Evolutionary conservation across 1,140 invertebrate species (phyloP), one percentile per base, ranked within the genome.

Genomic region (Caenorhabditis tropicalis): DNA sequence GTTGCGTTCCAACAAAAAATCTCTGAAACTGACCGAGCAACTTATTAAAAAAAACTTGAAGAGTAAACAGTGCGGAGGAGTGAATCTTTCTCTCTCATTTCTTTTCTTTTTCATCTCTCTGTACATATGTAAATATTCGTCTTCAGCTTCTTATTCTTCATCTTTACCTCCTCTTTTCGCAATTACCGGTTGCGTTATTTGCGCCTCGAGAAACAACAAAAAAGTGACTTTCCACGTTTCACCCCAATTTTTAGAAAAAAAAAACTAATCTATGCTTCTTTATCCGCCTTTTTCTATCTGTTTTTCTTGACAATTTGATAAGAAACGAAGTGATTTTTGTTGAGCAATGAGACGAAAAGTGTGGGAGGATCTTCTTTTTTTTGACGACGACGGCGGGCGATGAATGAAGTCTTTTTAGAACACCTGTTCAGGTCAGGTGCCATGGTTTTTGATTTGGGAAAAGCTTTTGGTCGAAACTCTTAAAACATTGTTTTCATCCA

Each of bases 181-280:
- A 74, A 74, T 74, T 74, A 74, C 65, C 65, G 65, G 65, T 74
- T 74, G 65, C 36, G 65, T 43, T 74, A 74, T 74, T 74, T 74
- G 65, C 65, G 36, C 65, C 36, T 74, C 65, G 65, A 74, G 65
- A 74, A 74, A 74, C 65, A 74, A 36, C 36, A 39, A 74, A 74
- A 70, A 74, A 43, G 29, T 43, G 65, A 74, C 65, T 74, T 74
- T 74, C 43, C 36, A 27, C 65, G 43, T 74, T 74, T 74, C 36
- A 36, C 36, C 65, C 31, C 29, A 65, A 2, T 24, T 74, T 74
- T 74, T 74, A 7, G 43, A 10, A 12, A n/a, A 10, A n/a, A n/a
- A 27, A 2, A 27, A 7, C 9, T 58, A n/a, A 58, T 7, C 39
- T 43, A 43, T 12, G 39, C 39, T 43, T 43, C 39, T 43, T 58